Conservation (phyloP, 1,140 invertebrate species). For the Rhynchophorus ferrugineus region DNA sequence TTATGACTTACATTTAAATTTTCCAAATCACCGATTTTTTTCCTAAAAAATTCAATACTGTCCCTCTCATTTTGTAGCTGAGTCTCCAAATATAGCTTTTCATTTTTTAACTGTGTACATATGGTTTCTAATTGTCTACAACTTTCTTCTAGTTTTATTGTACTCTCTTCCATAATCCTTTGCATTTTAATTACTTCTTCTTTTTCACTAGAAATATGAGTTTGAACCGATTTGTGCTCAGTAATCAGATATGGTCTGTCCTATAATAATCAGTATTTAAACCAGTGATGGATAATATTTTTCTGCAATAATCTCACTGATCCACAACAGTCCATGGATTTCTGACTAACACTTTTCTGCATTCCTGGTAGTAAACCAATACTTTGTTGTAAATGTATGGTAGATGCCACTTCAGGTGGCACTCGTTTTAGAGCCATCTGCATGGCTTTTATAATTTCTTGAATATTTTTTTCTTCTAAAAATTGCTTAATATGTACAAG, state of each 20-base stretch:
- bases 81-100: conserved; percentile 33
- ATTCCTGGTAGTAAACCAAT: conserved; percentile 13
- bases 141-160: conserved; percentile 34
- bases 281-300: no score
- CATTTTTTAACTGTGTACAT: conserved; percentile 32
- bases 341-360: conserved; percentile 6
- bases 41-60: conserved; percentile 27
- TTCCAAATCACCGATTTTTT: conserved; percentile 31
- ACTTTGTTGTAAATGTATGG: conserved; percentile 26
- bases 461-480: conserved; percentile 31
- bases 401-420: conserved; percentile 34
- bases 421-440: conserved; percentile 34
- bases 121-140: conserved; percentile 36
- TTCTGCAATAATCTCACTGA: conserved; percentile 8
- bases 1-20: conserved; percentile 20
- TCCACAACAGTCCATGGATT: conserved; percentile 6
- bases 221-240: conserved; percentile 19
- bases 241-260: neutral
- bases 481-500: no score
- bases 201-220: conserved; percentile 6
- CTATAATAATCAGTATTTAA: no score
- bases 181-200: conserved; percentile 30
- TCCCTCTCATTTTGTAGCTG: conserved; percentile 30
- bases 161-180: conserved; percentile 34
- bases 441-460: conserved; percentile 36